phyloP scores from a whole-genome alignment of 1,140 invertebrate genomes.

The fruit fly (Drosophila melanogaster) region Release_6_plus_ISO1_MT NC_004354.4:4060501-4061000 shows the following conservation, averaged over 20 bases:
- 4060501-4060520: conserved; percentile 22
- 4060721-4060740: too few relatives aligned
- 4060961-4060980: background rate
- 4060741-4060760: too few relatives aligned
- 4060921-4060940: conserved; percentile 16
- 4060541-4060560: background rate
- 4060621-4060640: too few relatives aligned
- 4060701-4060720: too few relatives aligned
- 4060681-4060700: too few relatives aligned
- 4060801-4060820: background rate
- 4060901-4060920: conserved; percentile 12
- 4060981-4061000: background rate
- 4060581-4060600: too few relatives aligned
- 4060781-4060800: background rate
- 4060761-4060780: background rate
- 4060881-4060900: conserved; percentile 57
- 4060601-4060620: background rate
- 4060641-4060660: background rate
- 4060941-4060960: background rate
- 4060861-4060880: conserved; percentile 56
- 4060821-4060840: conserved; percentile 11
- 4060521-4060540: conserved; percentile 10
- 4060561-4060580: background rate
- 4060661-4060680: too few relatives aligned
- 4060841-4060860: conserved; percentile 33